Percentiles rank a stretch among this genome's conserved stretches.
phyloP scores from a whole-genome alignment of 2,888 invertebrate genomes.

The Thera obeliscata region DNA sequence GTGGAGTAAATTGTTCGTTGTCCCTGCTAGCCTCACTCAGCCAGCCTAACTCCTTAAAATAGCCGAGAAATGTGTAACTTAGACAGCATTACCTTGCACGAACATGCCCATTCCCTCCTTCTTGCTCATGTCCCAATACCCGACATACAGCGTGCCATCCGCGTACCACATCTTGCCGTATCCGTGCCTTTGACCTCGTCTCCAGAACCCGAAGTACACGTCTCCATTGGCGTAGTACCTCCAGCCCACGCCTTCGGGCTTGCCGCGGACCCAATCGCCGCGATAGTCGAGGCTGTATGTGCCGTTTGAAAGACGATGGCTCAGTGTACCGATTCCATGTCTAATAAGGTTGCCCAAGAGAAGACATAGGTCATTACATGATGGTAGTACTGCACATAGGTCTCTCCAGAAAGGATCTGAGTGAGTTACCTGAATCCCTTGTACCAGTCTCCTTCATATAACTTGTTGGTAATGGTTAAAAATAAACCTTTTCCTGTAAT shows the following conservation, averaged over 20 bases:
- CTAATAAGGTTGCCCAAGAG: conserved; percentile 48
- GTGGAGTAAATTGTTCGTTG: too few species aligned
- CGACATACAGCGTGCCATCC: conserved; percentile 85
- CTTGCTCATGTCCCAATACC: conserved; percentile 81
- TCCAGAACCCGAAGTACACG: conserved; percentile 85
- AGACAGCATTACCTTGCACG: conserved; percentile 66
- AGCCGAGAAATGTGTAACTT: too few species aligned
- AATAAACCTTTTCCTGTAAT: conserved; percentile 80
- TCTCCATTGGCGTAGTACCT: conserved; percentile 83
- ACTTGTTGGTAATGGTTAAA: conserved; percentile 70
- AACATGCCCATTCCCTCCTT: conserved; percentile 83
- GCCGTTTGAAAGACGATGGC: conserved; percentile 66
- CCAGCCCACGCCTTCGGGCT: conserved; percentile 84
- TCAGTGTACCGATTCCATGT: conserved; percentile 85
- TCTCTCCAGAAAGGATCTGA: background rate
- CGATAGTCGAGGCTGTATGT: conserved; percentile 79
- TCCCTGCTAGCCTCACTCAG: too few species aligned
- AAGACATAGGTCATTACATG: background rate
- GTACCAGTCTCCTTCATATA: conserved; percentile 87
- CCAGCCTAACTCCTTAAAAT: too few species aligned
- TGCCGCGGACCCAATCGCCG: conserved; percentile 85
- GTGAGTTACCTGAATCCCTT: conserved; percentile 69
- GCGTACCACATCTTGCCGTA: conserved; percentile 86
- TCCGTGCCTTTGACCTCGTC: conserved; percentile 78
- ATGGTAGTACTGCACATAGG: background rate